A percentile compares a stretch with the other conserved stretches of the same genome.
Conservation (phyloP, 2,797 vertebrate genomes). For the Enteromius mattozi region DNA sequence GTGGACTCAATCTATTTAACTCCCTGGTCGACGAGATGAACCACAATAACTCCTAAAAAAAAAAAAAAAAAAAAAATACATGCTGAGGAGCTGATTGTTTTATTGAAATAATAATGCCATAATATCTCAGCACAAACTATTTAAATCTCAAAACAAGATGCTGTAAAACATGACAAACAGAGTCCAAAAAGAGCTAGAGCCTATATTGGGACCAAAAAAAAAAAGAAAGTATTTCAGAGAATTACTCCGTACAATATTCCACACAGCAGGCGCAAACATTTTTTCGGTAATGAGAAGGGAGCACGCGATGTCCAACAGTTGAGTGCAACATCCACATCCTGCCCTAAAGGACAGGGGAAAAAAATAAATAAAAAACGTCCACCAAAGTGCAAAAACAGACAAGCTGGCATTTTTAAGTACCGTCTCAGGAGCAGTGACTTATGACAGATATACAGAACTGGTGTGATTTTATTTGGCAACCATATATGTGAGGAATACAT, state of each 20-base stretch:
- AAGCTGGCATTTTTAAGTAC: background rate
- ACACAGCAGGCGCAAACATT: slow-evolving; percentile 67
- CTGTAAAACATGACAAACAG: slow-evolving; percentile 68
- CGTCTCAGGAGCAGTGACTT: background rate
- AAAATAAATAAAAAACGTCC: background rate
- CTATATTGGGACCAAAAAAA: slow-evolving; percentile 45
- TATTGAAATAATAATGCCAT: slow-evolving; percentile 83
- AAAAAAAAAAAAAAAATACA: background rate
- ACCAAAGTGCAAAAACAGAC: slow-evolving; percentile 12
- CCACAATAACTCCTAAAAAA: background rate
- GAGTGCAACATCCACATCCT: background rate
- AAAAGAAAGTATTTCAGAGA: background rate
- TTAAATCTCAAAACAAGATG: slow-evolving; percentile 72
- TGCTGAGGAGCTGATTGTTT: slow-evolving; percentile 71
- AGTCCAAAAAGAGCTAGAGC: slow-evolving; percentile 55
- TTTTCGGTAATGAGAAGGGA: background rate
- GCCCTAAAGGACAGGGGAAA: background rate
- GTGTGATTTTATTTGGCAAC: slow-evolving; percentile 38
- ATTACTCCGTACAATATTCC: slow-evolving; percentile 56
- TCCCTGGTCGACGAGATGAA: background rate
- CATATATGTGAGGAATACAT: slow-evolving; percentile 18
- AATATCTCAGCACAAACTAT: slow-evolving; percentile 73
- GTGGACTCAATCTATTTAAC: too few species aligned
- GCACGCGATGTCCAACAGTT: background rate
- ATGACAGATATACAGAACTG: slow-evolving; percentile 21